A percentile compares a stretch with the other conserved stretches of the same genome.
Evolutionary conservation across 2,797 vertebrate genomes (phyloP).

Genomic region (Serranus cabrilla): DNA sequence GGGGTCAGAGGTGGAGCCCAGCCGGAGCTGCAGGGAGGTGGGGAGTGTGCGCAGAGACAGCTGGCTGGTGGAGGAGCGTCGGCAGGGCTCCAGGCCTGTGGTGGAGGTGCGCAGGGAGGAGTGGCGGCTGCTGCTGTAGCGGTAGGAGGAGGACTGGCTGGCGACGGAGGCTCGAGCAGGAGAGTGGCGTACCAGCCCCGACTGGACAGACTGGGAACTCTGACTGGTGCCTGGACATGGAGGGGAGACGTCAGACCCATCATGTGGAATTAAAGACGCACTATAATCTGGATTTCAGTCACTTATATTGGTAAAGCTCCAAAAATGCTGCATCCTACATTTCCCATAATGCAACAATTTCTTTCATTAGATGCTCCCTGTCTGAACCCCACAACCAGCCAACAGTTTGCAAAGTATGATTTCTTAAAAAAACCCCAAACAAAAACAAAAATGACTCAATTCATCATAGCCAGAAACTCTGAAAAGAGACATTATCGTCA

Average conservation of each 20-base stretch:
- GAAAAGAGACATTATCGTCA: too few relatives aligned
- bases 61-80: conserved; percentile 97
- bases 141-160: conserved; percentile 96
- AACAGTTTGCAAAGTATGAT: too few relatives aligned
- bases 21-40: conserved; percentile 95
- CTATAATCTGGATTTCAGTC: background rate
- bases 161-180: conserved; percentile 94
- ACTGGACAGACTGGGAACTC: conserved; percentile 96
- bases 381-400: too few relatives aligned
- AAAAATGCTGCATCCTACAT: background rate
- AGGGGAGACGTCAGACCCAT: background rate
- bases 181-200: conserved; percentile 93
- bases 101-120: conserved; percentile 95
- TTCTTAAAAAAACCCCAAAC: too few relatives aligned
- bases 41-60: conserved; percentile 95
- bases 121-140: conserved; percentile 96
- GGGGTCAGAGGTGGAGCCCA: conserved; percentile 88
- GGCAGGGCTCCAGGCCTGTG: conserved; percentile 94
- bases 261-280: background rate
- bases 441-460: too few relatives aligned
- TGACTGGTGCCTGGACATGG: conserved; percentile 91
- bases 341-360: background rate
- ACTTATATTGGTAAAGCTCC: background rate
- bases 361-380: background rate
- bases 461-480: too few relatives aligned